phyloP scores from a whole-genome alignment of 2,113 vertebrate genomes.

The Noturus placidus region DNA sequence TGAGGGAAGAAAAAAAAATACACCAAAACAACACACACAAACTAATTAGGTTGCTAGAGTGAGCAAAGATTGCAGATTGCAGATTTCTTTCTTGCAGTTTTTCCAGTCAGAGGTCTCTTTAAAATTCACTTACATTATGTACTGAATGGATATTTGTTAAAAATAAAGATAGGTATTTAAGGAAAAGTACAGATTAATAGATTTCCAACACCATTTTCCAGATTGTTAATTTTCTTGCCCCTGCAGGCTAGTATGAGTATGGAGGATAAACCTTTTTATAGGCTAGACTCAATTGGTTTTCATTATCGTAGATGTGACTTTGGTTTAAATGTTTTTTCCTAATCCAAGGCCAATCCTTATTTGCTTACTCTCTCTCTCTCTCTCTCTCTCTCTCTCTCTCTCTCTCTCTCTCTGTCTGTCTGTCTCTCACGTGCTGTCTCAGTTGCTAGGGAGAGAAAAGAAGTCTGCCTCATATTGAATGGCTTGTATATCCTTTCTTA shows the following conservation, averaged over 20 bases:
- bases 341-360: constrained; percentile 44
- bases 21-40: not conserved
- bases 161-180: constrained; percentile 67
- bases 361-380: constrained; percentile 20
- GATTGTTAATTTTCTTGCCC: constrained; percentile 72
- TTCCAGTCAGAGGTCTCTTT: constrained; percentile 57
- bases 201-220: constrained; percentile 65
- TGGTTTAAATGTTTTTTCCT: constrained; percentile 55
- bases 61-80: constrained; percentile 27
- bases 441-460: constrained; percentile 42
- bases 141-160: constrained; percentile 65
- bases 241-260: constrained; percentile 74
- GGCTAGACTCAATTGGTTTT: constrained; percentile 74
- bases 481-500: constrained; percentile 35
- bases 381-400: not conserved
- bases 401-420: constrained; percentile 5
- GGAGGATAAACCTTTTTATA: constrained; percentile 77
- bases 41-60: constrained; percentile 37
- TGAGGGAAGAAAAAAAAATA: not conserved
- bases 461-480: constrained; percentile 32
- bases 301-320: constrained; percentile 76
- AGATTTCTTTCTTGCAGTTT: constrained; percentile 51
- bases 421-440: constrained; percentile 14
- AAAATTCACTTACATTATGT: constrained; percentile 55
- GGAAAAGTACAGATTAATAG: constrained; percentile 64